phyloP scores from a whole-genome alignment of 2,888 invertebrate genomes.

The Drosophila quasianomalipes region DNA sequence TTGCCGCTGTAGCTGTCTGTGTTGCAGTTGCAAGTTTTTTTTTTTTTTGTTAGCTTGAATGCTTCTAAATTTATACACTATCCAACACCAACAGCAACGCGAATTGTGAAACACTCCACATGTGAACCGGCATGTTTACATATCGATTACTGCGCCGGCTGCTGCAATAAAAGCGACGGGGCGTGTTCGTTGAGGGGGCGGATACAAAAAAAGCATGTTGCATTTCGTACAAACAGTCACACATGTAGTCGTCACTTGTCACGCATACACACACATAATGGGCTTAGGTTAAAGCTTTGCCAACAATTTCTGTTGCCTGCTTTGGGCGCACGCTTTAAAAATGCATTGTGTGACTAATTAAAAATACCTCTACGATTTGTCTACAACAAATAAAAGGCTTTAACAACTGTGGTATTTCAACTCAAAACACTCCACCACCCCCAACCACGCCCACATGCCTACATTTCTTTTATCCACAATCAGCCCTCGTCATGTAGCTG shows the following conservation, averaged over 20 bases:
- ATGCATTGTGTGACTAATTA: slow-evolving; percentile 66
- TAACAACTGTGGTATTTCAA: slow-evolving; percentile 55
- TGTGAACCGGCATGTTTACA: slow-evolving; percentile 73
- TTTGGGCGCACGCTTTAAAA: slow-evolving; percentile 45
- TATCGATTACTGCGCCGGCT: slow-evolving; percentile 68
- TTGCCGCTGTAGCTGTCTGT: slow-evolving; percentile 27
- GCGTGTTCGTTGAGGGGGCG: slow-evolving; percentile 31
- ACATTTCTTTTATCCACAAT: slow-evolving; percentile 6
- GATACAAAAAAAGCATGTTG: slow-evolving; percentile 61
- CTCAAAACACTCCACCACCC: slow-evolving; percentile 8
- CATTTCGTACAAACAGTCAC: slow-evolving; percentile 49
- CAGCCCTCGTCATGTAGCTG: slow-evolving; percentile 45
- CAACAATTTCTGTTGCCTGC: slow-evolving; percentile 10
- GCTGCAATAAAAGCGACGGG: slow-evolving; percentile 63
- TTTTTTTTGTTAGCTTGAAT: slow-evolving; percentile 52
- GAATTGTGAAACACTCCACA: slow-evolving; percentile 5
- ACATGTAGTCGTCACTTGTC: slow-evolving; percentile 12
- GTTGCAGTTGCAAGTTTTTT: slow-evolving; percentile 14
- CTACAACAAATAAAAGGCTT: slow-evolving; percentile 58
- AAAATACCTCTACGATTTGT: slow-evolving; percentile 67
- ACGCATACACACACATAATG: slow-evolving; percentile 1
- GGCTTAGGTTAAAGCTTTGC: slow-evolving; percentile 29
- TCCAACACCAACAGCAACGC: slow-evolving; percentile 14
- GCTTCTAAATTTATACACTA: slow-evolving; percentile 73
- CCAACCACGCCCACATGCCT: background rate